Conservation (phyloP, 1,140 invertebrate genomes). For the Drosophila prosaltans region DNA sequence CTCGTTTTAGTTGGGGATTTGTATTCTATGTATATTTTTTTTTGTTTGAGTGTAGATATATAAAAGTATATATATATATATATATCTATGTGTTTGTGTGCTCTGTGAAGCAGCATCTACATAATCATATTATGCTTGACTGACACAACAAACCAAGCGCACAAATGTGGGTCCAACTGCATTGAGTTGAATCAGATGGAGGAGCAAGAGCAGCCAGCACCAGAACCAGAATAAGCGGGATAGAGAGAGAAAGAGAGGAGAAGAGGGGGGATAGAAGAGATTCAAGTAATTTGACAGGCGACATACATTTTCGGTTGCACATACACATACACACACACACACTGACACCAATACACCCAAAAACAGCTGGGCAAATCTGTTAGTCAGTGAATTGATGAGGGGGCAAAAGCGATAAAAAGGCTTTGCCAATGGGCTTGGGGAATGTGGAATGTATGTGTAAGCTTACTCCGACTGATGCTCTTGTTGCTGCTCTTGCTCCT, state of each 20-base stretch:
- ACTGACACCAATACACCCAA: slow-evolving; percentile 22
- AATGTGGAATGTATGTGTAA: slow-evolving; percentile 42
- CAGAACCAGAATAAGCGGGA: neutral
- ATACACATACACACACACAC: slow-evolving; percentile 31
- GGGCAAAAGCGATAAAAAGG: slow-evolving; percentile 77
- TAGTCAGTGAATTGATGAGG: slow-evolving; percentile 78
- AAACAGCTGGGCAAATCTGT: slow-evolving; percentile 76
- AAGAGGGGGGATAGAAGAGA: slow-evolving; percentile 52
- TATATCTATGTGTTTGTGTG: slow-evolving; percentile 22
- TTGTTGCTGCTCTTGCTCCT: neutral
- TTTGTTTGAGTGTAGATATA: neutral
- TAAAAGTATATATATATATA: slow-evolving; percentile 18
- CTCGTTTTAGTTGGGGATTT: too few species aligned
- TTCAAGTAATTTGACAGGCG: slow-evolving; percentile 81
- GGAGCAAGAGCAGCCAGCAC: slow-evolving; percentile 7
- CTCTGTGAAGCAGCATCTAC: slow-evolving; percentile 58
- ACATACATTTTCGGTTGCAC: slow-evolving; percentile 73
- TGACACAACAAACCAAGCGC: slow-evolving; percentile 79
- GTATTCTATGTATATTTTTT: too few species aligned
- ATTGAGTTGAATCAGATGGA: slow-evolving; percentile 52
- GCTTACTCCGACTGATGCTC: slow-evolving; percentile 25
- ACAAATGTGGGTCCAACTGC: slow-evolving; percentile 80
- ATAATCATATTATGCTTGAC: slow-evolving; percentile 81
- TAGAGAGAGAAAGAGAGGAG: neutral
- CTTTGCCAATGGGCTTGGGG: slow-evolving; percentile 58